phyloP scores from a whole-genome alignment of 2,113 vertebrate genomes.

The Hippotragus niger region DNA sequence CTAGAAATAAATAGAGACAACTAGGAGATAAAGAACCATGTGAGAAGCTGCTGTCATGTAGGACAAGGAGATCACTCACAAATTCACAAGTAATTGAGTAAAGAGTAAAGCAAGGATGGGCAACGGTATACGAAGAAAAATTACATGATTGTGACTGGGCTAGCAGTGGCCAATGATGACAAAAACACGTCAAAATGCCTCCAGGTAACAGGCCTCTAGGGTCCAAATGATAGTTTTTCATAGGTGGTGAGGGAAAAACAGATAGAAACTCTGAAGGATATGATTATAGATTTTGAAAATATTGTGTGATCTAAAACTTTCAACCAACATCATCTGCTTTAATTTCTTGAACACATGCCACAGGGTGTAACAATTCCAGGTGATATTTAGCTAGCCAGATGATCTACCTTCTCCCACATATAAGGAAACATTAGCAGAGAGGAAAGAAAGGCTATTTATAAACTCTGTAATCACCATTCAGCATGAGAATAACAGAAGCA shows the following conservation, averaged over 20 bases:
- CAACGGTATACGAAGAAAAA: background rate
- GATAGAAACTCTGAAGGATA: background rate
- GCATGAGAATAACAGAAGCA: conserved; percentile 64
- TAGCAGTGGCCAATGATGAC: background rate
- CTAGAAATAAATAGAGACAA: background rate
- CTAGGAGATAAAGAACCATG: background rate
- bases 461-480: conserved; percentile 55
- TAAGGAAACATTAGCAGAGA: conserved; percentile 42
- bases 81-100: background rate
- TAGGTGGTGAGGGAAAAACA: background rate
- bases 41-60: background rate
- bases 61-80: background rate
- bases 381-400: conserved; percentile 43
- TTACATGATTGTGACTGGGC: background rate
- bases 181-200: background rate
- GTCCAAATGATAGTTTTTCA: background rate
- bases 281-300: conserved; percentile 24
- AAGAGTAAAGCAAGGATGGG: background rate
- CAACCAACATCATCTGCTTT: background rate
- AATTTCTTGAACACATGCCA: background rate
- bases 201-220: background rate
- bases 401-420: conserved; percentile 27
- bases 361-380: background rate
- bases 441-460: conserved; percentile 54
- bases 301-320: background rate